Percentiles rank a stretch among this genome's conserved stretches.
phyloP scores from a whole-genome alignment of 2,113 vertebrate genomes.

The Tauraco erythrolophus region DNA sequence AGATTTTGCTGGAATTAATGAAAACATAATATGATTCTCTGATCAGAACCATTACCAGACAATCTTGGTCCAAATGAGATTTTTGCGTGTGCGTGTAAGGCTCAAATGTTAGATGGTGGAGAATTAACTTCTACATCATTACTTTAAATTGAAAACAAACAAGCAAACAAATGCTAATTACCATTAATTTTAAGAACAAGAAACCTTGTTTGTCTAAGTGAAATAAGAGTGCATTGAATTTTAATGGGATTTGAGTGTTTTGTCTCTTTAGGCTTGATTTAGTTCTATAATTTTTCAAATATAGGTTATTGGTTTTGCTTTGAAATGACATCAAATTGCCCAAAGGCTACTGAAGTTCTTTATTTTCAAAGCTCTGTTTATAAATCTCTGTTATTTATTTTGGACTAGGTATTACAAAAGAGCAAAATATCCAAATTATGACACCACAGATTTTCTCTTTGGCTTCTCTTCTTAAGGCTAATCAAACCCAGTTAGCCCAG shows the following conservation, averaged over 20 bases:
- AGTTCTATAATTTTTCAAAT: not conserved
- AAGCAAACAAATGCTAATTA: conserved; percentile 49
- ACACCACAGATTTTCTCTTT: not conserved
- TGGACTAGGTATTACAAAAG: not conserved
- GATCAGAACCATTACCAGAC: not conserved
- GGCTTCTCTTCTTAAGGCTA: not conserved
- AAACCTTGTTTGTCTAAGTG: not conserved
- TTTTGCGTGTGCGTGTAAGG: not conserved
- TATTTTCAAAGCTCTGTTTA: not conserved
- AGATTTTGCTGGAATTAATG: conserved; percentile 8
- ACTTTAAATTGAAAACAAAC: conserved; percentile 58
- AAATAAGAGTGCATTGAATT: not conserved
- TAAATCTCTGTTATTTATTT: not conserved
- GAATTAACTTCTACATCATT: conserved; percentile 30
- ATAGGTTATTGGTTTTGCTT: not conserved
- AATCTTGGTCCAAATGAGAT: not conserved
- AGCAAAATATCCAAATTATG: not conserved
- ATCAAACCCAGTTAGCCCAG: not conserved
- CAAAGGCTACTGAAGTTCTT: not conserved
- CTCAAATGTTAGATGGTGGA: not conserved
- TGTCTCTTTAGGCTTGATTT: not conserved
- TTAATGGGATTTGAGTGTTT: not conserved
- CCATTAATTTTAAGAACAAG: conserved; percentile 28
- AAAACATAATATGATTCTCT: not conserved
- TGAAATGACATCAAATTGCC: not conserved